A percentile compares a stretch with the other conserved stretches of the same genome.
Conservation (phyloP, 2,113 vertebrate species). For the Dromaius novaehollandiae region DNA sequence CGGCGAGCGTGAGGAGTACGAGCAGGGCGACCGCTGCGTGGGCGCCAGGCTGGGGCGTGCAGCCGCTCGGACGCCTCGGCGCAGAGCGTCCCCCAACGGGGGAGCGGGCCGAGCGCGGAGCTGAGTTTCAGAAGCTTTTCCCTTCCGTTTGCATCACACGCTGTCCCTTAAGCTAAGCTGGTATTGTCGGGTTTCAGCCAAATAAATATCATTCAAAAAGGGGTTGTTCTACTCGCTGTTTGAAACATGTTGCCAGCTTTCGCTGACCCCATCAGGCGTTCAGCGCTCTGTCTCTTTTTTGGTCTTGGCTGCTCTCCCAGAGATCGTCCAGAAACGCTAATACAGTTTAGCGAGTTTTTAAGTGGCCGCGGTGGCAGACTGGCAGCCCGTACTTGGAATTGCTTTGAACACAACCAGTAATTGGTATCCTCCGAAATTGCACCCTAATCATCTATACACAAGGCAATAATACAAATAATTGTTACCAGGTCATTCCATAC, state of each 20-base stretch:
- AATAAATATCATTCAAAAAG: constrained; percentile 28
- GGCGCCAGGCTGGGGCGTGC: background rate
- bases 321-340: constrained; percentile 5
- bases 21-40: background rate
- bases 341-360: constrained; percentile 8
- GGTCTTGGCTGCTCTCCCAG: constrained; percentile 35
- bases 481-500: background rate
- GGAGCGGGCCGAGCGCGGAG: background rate
- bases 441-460: background rate
- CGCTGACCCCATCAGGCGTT: background rate
- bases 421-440: background rate
- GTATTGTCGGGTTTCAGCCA: background rate
- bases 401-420: background rate
- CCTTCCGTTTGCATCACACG: background rate
- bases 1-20: background rate
- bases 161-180: background rate
- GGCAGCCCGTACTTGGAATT: background rate
- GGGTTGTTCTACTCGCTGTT: background rate
- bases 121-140: background rate
- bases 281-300: background rate
- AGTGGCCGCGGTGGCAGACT: background rate
- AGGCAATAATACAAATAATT: background rate
- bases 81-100: background rate
- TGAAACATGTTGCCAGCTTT: background rate
- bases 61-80: background rate